Conservation (phyloP, 2,797 vertebrate genomes). For the Myotis vivesi region DNA sequence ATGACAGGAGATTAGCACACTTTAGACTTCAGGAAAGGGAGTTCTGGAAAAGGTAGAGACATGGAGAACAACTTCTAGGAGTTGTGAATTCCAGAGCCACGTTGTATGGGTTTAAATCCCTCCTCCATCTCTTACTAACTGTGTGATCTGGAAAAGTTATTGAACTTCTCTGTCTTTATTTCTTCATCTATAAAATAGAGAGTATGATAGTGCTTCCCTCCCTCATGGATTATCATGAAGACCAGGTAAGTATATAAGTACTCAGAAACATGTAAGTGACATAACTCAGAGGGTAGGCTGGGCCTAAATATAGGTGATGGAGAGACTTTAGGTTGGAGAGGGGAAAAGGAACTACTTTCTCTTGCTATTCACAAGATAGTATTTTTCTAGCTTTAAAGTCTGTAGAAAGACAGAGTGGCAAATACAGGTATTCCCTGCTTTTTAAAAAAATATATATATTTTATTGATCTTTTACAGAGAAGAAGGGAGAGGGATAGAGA, state of each 20-base stretch:
- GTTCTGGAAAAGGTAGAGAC: background rate
- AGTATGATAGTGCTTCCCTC: background rate
- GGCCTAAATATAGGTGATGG: background rate
- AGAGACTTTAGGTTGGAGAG: background rate
- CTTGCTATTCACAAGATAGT: background rate
- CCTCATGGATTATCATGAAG: background rate
- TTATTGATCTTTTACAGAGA: no score
- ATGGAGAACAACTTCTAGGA: background rate
- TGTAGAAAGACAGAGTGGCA: background rate
- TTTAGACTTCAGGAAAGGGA: background rate
- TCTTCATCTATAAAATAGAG: background rate
- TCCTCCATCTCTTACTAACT: background rate
- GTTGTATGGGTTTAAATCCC: background rate
- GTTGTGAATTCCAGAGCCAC: background rate
- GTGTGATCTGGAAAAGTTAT: background rate
- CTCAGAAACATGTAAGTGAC: background rate
- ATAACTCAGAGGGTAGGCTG: background rate
- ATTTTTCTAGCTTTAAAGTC: background rate
- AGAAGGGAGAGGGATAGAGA: no score
- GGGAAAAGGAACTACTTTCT: background rate
- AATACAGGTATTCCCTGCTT: background rate
- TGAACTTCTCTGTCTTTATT: background rate
- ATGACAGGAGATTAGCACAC: background rate
- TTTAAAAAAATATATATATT: background rate
- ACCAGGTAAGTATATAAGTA: background rate